phyloP scores from a whole-genome alignment of 2,888 invertebrate species.

The Eulithis testata region DNA sequence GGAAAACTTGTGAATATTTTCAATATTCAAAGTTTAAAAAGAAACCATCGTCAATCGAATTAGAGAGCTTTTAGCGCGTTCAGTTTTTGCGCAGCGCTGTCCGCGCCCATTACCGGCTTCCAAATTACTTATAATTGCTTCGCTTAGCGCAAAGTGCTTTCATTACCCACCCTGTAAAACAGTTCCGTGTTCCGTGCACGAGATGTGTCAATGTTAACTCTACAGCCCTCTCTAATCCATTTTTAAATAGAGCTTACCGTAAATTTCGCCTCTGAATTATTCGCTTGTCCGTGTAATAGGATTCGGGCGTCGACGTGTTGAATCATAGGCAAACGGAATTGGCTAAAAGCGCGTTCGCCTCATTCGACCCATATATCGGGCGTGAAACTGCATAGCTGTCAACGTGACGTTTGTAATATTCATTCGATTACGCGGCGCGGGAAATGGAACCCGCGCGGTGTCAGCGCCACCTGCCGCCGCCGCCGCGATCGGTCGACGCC shows the following conservation, averaged over 20 bases:
- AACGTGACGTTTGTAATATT: slow-evolving; percentile 80
- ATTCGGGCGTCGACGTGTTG: slow-evolving; percentile 43
- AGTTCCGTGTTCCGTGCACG: slow-evolving; percentile 59
- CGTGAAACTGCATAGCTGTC: slow-evolving; percentile 72
- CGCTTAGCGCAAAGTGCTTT: slow-evolving; percentile 84
- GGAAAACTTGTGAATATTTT: slow-evolving; percentile 53
- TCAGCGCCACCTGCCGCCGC: slow-evolving; percentile 72
- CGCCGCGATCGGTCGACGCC: slow-evolving; percentile 16
- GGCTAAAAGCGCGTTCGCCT: slow-evolving; percentile 74
- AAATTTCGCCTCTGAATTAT: slow-evolving; percentile 35
- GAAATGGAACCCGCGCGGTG: slow-evolving; percentile 75
- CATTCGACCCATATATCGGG: slow-evolving; percentile 71
- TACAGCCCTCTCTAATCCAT: slow-evolving; percentile 54
- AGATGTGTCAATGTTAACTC: slow-evolving; percentile 65
- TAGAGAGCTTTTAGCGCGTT: slow-evolving; percentile 83
- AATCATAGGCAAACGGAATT: slow-evolving; percentile 63
- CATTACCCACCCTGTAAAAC: slow-evolving; percentile 73
- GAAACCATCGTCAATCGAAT: slow-evolving; percentile 79
- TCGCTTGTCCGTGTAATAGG: slow-evolving; percentile 39
- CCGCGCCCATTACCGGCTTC: slow-evolving; percentile 79
- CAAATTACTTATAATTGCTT: slow-evolving; percentile 84
- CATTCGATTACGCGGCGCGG: slow-evolving; percentile 78
- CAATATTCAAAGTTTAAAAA: slow-evolving; percentile 68
- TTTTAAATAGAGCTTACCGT: slow-evolving; percentile 48
- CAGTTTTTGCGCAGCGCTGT: slow-evolving; percentile 82